Evolutionary conservation across 2,113 vertebrate species (phyloP).

Genomic region (Peromyscus polionotus): DNA sequence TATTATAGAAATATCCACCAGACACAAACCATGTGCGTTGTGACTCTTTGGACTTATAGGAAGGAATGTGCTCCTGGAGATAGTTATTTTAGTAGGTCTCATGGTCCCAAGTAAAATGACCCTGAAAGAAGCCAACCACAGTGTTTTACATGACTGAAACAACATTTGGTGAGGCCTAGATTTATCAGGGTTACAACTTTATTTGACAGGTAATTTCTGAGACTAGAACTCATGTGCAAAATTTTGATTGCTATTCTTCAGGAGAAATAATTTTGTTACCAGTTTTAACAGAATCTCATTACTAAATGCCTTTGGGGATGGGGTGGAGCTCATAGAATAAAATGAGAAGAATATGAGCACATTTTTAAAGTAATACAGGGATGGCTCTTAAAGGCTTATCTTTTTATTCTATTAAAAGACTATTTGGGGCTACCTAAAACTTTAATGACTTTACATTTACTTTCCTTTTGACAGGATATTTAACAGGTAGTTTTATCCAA

Average conservation of each 20-base stretch:
- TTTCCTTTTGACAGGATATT: conserved; percentile 36
- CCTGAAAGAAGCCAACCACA: neutral
- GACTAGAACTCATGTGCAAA: conserved; percentile 4
- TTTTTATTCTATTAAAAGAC: conserved; percentile 35
- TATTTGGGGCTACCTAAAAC: conserved; percentile 1
- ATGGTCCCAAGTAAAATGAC: conserved; percentile 1
- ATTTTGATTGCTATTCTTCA: conserved; percentile 57
- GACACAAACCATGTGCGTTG: neutral
- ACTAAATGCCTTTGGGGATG: conserved; percentile 49
- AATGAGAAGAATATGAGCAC: conserved; percentile 32
- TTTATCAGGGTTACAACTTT: conserved; percentile 51
- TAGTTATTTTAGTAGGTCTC: neutral
- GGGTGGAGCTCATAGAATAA: neutral
- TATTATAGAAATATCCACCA: neutral
- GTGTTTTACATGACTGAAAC: neutral
- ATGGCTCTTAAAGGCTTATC: neutral
- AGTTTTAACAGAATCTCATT: conserved; percentile 62
- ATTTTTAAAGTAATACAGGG: conserved; percentile 7
- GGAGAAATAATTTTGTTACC: conserved; percentile 63
- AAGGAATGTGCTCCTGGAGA: neutral
- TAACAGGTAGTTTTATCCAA: conserved; percentile 1
- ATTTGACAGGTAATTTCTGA: conserved; percentile 60
- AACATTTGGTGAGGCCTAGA: conserved; percentile 12
- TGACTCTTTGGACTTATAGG: neutral
- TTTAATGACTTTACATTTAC: conserved; percentile 37